Evolutionary conservation across 2,113 vertebrate species (phyloP), one percentile per base, ranked within the genome.

Genomic region (Lasiurus borealis): DNA sequence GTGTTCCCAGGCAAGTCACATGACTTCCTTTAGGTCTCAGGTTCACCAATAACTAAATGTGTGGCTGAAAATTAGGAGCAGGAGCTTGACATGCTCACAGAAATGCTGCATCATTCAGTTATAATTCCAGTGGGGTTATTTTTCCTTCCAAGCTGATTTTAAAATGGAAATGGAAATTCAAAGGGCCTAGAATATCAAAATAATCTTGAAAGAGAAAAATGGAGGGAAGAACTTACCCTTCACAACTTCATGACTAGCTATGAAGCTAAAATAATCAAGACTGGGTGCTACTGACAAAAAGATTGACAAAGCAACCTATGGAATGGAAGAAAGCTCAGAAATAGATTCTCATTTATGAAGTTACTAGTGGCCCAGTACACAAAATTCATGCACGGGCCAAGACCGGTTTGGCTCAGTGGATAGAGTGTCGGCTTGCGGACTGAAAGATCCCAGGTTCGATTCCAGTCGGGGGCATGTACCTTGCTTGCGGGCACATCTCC

Each of bases 161-260:
- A 62, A 95, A 64, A 82, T 88, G 19, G 27, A 48, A 75, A 52
- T 77, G 29, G 57, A 93, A 85, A 85, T 69, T 29, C 27, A 84
- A 90, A 77, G 25, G 59, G 13, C 34, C 64, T 93, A 78, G 69
- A 89, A 50, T 75, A 78, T 52, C 59, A 54, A 80, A 95, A 27
- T 11, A 23, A 78, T 80, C 54, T 86, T 80, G 46, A 84, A 88
- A 85, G 59, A n/a, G 85, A 80, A 89, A 81, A 81, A 40, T 31
- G 48, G 75, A 90, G 13, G 77, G 2, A 66, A 88, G 52, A 72
- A 40, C 54, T 88, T 90, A 4, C 0, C 40, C 52, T 71, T 3
- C 1, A 2, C 73, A 66, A 92, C 31, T 84, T 90, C 5, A 82
- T n/a, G 36, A 68, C 19, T 73, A 80, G 31, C 29, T 72, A 27